Conservation (phyloP, 2,113 vertebrate species). For the Charina bottae region DNA sequence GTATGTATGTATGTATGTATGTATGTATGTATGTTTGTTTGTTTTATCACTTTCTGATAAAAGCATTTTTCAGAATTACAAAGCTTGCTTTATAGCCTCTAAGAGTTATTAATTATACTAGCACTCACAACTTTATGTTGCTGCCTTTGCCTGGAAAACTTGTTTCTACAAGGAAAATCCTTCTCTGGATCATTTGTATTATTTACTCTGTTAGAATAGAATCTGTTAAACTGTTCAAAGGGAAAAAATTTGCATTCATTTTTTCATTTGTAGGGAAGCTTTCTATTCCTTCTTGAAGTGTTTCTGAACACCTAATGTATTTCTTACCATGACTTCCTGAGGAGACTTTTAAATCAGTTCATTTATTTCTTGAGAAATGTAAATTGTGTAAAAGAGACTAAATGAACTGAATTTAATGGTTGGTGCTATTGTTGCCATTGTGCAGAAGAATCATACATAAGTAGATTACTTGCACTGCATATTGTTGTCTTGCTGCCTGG, state of each 20-base stretch:
- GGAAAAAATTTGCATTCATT: background rate
- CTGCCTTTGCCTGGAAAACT: background rate
- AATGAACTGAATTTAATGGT: slow-evolving; percentile 5
- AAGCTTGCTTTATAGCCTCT: background rate
- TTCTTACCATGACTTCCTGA: background rate
- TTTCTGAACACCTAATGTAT: background rate
- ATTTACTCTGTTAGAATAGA: background rate
- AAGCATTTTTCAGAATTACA: background rate
- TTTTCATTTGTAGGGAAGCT: background rate
- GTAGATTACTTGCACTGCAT: background rate
- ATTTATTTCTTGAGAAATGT: background rate
- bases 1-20: too few relatives aligned
- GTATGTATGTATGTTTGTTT: too few relatives aligned
- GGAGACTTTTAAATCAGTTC: slow-evolving; percentile 8
- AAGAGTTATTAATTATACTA: background rate
- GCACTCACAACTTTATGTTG: slow-evolving; percentile 4
- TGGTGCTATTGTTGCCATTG: background rate
- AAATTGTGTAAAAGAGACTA: background rate
- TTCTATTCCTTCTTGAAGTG: background rate
- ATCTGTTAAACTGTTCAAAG: background rate
- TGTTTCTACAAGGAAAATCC: background rate
- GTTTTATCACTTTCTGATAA: background rate
- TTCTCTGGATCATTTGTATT: background rate
- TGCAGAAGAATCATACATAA: background rate
- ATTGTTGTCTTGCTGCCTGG: background rate